A percentile compares a stretch with the other conserved stretches of the same genome.
Evolutionary conservation across 1,140 invertebrate genomes (phyloP).

Genomic region (Drosophila lowei): DNA sequence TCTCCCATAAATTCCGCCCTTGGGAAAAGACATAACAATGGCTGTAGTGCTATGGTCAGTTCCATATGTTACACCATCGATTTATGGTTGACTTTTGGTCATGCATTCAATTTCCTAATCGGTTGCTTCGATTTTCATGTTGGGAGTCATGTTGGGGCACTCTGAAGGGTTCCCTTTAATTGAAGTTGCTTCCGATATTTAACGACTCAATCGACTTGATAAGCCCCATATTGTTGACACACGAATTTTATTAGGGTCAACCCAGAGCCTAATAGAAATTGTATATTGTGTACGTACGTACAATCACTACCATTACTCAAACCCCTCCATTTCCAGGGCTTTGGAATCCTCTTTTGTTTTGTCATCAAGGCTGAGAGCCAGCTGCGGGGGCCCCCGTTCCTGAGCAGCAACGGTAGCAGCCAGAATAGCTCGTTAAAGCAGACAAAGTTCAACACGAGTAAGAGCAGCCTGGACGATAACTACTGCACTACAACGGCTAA

Average conservation of each 20-base stretch:
- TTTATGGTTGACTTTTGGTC: conserved; percentile 48
- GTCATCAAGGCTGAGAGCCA: conserved; percentile 83
- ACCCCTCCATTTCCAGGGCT: conserved; percentile 79
- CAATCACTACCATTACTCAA: conserved; percentile 18
- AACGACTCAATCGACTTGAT: conserved; percentile 30
- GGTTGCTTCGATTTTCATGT: conserved; percentile 18
- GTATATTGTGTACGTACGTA: conserved; percentile 3
- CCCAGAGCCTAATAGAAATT: conserved; percentile 15
- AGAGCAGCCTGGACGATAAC: conserved; percentile 82
- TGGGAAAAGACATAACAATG: conserved; percentile 27
- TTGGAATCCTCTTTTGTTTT: conserved; percentile 84
- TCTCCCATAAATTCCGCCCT: conserved; percentile 32
- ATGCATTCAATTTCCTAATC: conserved; percentile 42
- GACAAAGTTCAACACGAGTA: conserved; percentile 75
- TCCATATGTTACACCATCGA: conserved; percentile 47
- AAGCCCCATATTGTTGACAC: conserved; percentile 26
- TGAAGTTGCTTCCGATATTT: conserved; percentile 20
- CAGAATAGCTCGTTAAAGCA: conserved; percentile 68
- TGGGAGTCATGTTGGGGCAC: not conserved
- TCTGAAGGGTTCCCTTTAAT: conserved; percentile 11
- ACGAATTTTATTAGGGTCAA: conserved; percentile 46
- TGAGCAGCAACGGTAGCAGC: conserved; percentile 59
- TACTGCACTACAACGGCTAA: conserved; percentile 83
- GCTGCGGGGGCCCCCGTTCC: conserved; percentile 62
- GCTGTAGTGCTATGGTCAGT: not conserved